Evolutionary conservation across 2,113 vertebrate genomes (phyloP), one percentile per base, ranked within the genome.

Genomic region (Brachirus orientalis): DNA sequence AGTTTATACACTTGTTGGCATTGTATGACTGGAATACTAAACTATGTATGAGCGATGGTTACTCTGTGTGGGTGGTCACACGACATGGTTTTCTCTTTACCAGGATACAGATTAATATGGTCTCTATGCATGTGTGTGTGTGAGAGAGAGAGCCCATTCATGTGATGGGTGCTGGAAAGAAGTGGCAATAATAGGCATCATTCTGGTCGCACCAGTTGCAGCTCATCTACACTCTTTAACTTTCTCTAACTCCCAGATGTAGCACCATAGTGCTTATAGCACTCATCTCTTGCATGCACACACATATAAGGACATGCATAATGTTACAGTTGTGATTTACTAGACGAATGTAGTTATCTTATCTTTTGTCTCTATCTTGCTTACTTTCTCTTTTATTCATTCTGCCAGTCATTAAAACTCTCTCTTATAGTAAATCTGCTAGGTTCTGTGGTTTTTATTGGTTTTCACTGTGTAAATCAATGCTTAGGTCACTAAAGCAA

Each of bases 281-380:
- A 55, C 61, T 61, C n/a, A n/a, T n/a, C n/a, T n/a, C n/a, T n/a
- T n/a, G n/a, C n/a, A 47, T n/a, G 44, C 35, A 18, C 14, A 44
- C 47, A 37, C 8, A 5, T 4, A 55, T 19, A 46, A 37, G 3
- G 35, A 68, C n/a, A 51, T 2, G 1, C 63, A 59, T 28, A 52
- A 57, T n/a, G n/a, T n/a, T n/a, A n/a, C 68, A 53, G 45, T 61
- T 59, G 28, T 80, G 81, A 88, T 89, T 83, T 82, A 83, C 53
- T 22, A 45, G 61, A 28, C 13, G 0, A 41, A 55, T 53, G 36
- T 59, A 74, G 57, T 8, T 11, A 88, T 86, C 88, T 84, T 85
- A 85, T 88, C 84, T 82, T 36, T 43, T 54, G 54, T 70, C 73
- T 75, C 37, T 46, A 28, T 17, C 66, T 73, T 5, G 12, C 48